Conservation (phyloP, 2,888 invertebrate species). For the Torymus aiolomorphi region DNA sequence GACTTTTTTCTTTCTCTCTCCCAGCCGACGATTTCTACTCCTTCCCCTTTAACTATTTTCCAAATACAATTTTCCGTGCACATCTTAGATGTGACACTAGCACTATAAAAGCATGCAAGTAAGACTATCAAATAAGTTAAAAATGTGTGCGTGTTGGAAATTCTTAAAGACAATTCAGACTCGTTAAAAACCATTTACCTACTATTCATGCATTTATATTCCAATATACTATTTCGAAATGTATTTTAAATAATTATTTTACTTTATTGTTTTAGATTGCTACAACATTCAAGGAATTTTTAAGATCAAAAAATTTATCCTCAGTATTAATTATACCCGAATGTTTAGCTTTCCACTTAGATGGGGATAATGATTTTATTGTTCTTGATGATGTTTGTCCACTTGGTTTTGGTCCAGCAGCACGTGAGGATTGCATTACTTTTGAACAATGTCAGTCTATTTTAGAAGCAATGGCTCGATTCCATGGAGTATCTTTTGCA, state of each 20-base stretch:
- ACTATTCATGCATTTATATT: not conserved
- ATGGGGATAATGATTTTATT: constrained; percentile 75
- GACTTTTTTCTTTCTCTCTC: no score
- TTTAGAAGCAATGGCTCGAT: constrained; percentile 73
- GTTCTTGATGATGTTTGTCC: constrained; percentile 74
- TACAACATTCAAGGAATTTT: constrained; percentile 67
- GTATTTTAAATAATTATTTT: not conserved
- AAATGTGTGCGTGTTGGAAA: no score
- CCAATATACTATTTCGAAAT: not conserved
- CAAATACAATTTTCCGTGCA: no score
- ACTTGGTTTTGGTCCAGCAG: constrained; percentile 69
- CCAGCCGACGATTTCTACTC: no score
- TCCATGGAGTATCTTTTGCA: constrained; percentile 76
- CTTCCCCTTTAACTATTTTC: no score
- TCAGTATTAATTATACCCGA: constrained; percentile 66
- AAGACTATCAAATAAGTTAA: no score
- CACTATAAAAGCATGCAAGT: no score
- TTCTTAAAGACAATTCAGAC: no score
- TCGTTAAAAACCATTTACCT: not conserved
- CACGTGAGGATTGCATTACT: constrained; percentile 69
- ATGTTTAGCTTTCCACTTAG: constrained; percentile 69
- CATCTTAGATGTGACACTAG: no score
- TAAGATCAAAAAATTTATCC: constrained; percentile 62
- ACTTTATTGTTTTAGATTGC: constrained; percentile 63
- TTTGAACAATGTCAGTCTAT: constrained; percentile 70